Evolutionary conservation across 1,140 invertebrate species (phyloP).

Genomic region (Drosophila leontia): DNA sequence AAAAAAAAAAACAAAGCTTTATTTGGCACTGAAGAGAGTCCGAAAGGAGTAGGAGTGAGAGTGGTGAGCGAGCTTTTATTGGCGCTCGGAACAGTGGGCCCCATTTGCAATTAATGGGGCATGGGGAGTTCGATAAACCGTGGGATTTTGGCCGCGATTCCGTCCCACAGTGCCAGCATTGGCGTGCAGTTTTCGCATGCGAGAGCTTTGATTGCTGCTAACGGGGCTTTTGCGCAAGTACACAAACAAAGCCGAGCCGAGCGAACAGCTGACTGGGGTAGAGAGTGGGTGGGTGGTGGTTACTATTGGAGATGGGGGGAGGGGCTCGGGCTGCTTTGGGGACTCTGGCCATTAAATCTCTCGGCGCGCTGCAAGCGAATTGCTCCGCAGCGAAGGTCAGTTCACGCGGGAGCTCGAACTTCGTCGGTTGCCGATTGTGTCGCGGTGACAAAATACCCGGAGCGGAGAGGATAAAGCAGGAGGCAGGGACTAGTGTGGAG

Average conservation of each 20-base stretch:
- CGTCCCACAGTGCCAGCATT: conserved; percentile 30
- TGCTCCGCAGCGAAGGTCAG: conserved; percentile 69
- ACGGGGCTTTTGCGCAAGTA: conserved; percentile 71
- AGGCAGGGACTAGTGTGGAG: conserved; percentile 5
- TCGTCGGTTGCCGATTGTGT: conserved; percentile 36
- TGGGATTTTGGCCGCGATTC: neutral
- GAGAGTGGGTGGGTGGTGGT: conserved; percentile 17
- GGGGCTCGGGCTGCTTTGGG: conserved; percentile 26
- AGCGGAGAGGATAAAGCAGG: conserved; percentile 35
- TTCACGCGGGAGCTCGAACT: conserved; percentile 72
- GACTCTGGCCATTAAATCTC: conserved; percentile 54
- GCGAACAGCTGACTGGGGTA: conserved; percentile 56
- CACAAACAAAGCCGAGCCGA: conserved; percentile 57
- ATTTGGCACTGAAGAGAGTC: neutral
- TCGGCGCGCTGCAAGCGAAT: conserved; percentile 53
- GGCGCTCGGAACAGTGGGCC: conserved; percentile 15
- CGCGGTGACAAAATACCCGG: conserved; percentile 10
- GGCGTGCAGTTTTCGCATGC: conserved; percentile 40
- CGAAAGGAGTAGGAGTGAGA: neutral
- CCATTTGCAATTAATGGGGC: neutral
- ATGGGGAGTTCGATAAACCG: conserved; percentile 22
- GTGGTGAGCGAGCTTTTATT: conserved; percentile 17
- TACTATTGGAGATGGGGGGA: neutral
- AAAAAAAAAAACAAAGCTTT: neutral
- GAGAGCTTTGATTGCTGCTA: conserved; percentile 37